These are phyloP conservation scores for Archips crataeganus DNA, from an alignment of 2,888 invertebrate species.

Conservation along the genomic window DNA sequence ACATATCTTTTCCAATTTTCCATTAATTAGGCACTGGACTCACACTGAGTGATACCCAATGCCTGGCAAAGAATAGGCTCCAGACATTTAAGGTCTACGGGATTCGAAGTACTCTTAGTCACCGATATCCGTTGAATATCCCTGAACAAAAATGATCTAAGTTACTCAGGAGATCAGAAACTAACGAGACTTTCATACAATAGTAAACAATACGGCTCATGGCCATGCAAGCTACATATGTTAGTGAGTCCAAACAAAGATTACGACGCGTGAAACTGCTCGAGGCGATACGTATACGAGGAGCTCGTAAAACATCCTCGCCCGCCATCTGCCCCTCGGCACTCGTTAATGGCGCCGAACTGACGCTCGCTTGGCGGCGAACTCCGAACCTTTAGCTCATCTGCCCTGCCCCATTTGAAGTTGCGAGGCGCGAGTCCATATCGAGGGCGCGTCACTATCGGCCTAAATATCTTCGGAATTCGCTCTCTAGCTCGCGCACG, in stretches of 20 bases:
- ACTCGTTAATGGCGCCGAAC: background rate
- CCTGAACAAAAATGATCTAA: background rate
- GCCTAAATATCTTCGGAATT: constrained; percentile 7
- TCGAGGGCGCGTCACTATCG: constrained; percentile 14
- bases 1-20: no score
- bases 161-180: background rate
- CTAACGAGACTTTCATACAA: background rate
- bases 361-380: background rate
- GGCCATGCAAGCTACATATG: background rate
- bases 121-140: background rate
- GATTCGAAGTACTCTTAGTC: background rate
- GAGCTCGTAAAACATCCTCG: background rate
- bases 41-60: no score
- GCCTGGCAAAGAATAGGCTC: no score
- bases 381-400: no score
- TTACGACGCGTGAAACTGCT: constrained; percentile 8
- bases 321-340: background rate
- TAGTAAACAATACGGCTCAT: background rate
- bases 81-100: no score
- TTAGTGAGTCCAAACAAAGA: background rate
- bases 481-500: background rate
- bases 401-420: background rate
- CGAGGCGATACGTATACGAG: background rate
- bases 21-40: no score
- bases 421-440: constrained; percentile 11